These are phyloP conservation scores for Zygothrica quintamaculata DNA, from an alignment of 2,888 invertebrate species.

Conservation along the genomic window DNA sequence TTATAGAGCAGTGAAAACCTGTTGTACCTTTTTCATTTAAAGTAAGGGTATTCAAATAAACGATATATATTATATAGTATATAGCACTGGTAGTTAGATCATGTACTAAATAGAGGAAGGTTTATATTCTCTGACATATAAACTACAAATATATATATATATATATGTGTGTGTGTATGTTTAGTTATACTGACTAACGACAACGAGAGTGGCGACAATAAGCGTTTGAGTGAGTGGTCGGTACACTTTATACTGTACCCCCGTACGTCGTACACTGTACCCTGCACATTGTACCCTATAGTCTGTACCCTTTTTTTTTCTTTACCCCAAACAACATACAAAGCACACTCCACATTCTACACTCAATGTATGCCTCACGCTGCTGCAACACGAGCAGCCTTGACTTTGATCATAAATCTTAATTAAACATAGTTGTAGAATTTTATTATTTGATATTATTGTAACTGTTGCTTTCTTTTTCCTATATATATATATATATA, in stretches of 20 bases:
- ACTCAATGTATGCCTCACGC: background rate
- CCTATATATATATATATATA: conserved; percentile 6
- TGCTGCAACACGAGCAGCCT: conserved; percentile 41
- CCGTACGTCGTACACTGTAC: too few relatives aligned
- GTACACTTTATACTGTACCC: too few relatives aligned
- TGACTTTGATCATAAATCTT: conserved; percentile 70
- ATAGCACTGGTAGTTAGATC: background rate
- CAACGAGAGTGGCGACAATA: conserved; percentile 29
- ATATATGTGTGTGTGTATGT: too few relatives aligned
- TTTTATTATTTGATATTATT: conserved; percentile 39
- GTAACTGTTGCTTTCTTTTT: conserved; percentile 6
- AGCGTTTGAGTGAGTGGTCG: conserved; percentile 1
- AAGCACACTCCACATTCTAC: background rate
- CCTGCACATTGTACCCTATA: too few relatives aligned
- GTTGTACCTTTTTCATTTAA: too few relatives aligned
- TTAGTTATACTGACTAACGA: conserved; percentile 50
- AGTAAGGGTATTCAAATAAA: too few relatives aligned
- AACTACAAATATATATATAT: too few relatives aligned
- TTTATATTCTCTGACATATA: background rate
- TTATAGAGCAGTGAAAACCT: too few relatives aligned
- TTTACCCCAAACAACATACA: background rate
- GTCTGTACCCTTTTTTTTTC: too few relatives aligned
- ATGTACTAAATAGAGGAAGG: background rate
- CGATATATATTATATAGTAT: background rate
- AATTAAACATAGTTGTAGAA: conserved; percentile 55